Evolutionary conservation across 2,797 vertebrate species (phyloP).

Genomic region (Coccyzus lansbergi): DNA sequence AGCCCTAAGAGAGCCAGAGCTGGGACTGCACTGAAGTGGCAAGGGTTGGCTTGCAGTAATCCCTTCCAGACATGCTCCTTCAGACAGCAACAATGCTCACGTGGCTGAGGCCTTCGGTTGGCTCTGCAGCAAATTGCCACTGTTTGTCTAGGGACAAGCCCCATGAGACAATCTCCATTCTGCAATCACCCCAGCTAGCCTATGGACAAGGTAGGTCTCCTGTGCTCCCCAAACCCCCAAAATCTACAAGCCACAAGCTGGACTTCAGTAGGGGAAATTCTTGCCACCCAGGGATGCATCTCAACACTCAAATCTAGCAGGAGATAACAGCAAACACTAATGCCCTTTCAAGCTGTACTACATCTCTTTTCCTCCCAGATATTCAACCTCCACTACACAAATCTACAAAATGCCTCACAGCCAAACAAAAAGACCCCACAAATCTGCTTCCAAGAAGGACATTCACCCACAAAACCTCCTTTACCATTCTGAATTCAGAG

Average conservation of each 20-base stretch:
- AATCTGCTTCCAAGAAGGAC: neutral
- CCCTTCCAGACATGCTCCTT: neutral
- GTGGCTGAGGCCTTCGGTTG: neutral
- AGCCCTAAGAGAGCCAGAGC: neutral
- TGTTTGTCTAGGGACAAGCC: neutral
- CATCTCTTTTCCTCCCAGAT: neutral
- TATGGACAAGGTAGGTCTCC: neutral
- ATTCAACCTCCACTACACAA: neutral
- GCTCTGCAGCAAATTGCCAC: neutral
- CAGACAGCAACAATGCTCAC: accelerated
- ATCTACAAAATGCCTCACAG: neutral
- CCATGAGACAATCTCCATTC: neutral
- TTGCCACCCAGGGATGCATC: neutral
- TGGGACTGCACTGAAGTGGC: neutral
- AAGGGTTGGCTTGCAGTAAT: neutral
- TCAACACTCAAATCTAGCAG: neutral
- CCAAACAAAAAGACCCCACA: neutral
- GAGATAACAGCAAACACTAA: neutral
- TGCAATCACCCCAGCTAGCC: neutral
- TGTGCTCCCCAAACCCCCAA: neutral
- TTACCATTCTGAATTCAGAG: neutral
- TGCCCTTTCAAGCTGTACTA: neutral
- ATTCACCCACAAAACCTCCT: neutral
- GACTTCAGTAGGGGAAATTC: neutral
- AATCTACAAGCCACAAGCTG: neutral